Conservation (phyloP, 2,888 invertebrate genomes). For the Leptodirus hochenwartii region DNA sequence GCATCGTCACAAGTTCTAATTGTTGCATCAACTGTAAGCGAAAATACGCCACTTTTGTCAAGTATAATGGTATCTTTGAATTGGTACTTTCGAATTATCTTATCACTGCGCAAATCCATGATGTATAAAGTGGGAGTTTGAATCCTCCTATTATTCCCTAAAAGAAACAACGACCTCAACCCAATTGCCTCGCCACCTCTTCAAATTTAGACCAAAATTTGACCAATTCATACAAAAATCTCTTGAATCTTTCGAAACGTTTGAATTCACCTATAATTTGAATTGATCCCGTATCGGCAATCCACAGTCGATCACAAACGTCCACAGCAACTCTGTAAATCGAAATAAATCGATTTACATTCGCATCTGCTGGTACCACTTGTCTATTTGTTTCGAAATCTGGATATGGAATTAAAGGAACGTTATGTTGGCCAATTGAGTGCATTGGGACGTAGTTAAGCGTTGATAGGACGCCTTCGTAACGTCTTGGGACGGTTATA, state of each 20-base stretch:
- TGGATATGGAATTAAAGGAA: conserved; percentile 36
- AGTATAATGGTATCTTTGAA: conserved; percentile 31
- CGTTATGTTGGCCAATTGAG: conserved; percentile 26
- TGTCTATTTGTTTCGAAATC: conserved; percentile 40
- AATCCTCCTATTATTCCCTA: too few relatives aligned
- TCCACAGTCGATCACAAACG: conserved; percentile 56
- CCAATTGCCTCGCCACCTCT: too few relatives aligned
- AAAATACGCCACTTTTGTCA: conserved; percentile 37
- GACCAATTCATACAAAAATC: neutral
- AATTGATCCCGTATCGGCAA: conserved; percentile 55
- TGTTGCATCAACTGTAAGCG: conserved; percentile 47
- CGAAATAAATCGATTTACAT: conserved; percentile 31
- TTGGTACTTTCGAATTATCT: conserved; percentile 35
- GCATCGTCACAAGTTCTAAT: conserved; percentile 39
- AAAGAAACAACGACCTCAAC: too few relatives aligned
- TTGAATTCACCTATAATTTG: conserved; percentile 50
- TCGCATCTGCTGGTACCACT: conserved; percentile 15
- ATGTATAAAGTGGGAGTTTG: conserved; percentile 45
- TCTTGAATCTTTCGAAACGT: too few relatives aligned
- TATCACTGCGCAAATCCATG: conserved; percentile 45
- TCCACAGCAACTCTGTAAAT: conserved; percentile 57
- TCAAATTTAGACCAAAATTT: neutral
- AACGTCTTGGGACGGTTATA: conserved; percentile 52
- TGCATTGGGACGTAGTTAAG: conserved; percentile 27
- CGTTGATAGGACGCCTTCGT: conserved; percentile 34